phyloP scores from a whole-genome alignment of 23 tunicate species.

The Phallusia fumigata region DNA sequence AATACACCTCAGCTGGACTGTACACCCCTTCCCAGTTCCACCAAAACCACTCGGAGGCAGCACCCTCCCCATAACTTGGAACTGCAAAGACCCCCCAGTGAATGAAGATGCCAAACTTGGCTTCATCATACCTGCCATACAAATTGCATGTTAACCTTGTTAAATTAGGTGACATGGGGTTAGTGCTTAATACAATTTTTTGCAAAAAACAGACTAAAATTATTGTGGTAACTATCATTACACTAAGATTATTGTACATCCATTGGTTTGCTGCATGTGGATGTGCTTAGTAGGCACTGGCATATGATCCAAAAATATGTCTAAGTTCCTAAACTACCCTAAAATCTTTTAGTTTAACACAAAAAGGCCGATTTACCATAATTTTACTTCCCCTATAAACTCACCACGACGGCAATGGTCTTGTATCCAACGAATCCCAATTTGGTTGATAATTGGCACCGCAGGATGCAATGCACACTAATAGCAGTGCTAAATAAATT shows the following conservation, averaged over 20 bases:
- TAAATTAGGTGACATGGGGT: no score
- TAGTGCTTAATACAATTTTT: no score
- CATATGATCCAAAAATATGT: no score
- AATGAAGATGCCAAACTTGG: constrained; percentile 77
- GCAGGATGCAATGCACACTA: neutral
- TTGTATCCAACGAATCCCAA: constrained; percentile 72
- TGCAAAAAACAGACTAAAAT: no score
- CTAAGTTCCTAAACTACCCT: no score
- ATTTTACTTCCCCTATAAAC: neutral
- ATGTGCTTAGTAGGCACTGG: no score
- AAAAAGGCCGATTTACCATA: no score
- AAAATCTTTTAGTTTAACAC: no score
- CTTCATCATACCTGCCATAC: constrained; percentile 66
- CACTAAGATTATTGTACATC: no score
- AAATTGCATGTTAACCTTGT: neutral
- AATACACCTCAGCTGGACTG: constrained; percentile 38
- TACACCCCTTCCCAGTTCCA: constrained; percentile 62
- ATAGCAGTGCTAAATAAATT: no score
- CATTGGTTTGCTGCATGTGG: no score
- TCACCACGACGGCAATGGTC: constrained; percentile 75
- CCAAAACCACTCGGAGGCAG: constrained; percentile 87
- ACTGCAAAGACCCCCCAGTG: constrained; percentile 86
- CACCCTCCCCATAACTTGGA: constrained; percentile 47
- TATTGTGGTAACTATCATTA: no score
- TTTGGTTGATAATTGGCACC: constrained; percentile 44